Percentiles rank a stretch among this genome's conserved stretches.
These are phyloP conservation scores for Peromyscus leucopus DNA, from an alignment of 2,113 vertebrate genomes.

Conservation along the genomic window DNA sequence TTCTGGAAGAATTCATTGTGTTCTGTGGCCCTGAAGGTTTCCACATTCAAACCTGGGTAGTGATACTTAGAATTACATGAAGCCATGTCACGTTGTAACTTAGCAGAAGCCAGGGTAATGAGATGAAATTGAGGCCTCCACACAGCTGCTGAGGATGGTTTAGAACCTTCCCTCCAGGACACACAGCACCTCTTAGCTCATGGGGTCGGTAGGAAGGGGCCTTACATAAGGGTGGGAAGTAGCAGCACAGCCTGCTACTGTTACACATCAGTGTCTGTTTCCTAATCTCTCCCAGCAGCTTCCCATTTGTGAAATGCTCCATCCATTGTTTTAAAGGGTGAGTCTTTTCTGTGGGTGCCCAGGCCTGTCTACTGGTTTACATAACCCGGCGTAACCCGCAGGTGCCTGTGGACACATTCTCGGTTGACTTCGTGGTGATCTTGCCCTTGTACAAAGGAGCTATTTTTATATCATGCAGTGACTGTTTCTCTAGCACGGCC, in stretches of 20 bases:
- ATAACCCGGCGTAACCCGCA: rapidly evolving
- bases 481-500: not conserved
- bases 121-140: not conserved
- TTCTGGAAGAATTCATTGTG: not conserved
- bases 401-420: not conserved
- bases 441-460: not conserved
- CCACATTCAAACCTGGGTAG: not conserved
- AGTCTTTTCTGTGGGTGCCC: not conserved
- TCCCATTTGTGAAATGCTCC: not conserved
- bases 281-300: not conserved
- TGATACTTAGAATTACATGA: not conserved
- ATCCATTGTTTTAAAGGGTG: rapidly evolving
- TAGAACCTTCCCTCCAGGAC: too few relatives aligned
- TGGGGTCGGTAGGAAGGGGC: not conserved
- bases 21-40: not conserved
- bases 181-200: not conserved
- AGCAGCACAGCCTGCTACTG: not conserved
- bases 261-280: not conserved
- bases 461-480: too few relatives aligned
- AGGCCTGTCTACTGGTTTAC: not conserved
- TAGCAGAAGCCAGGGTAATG: not conserved
- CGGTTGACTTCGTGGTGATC: not conserved
- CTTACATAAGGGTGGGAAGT: not conserved
- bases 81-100: not conserved
- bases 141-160: not conserved